phyloP scores from a whole-genome alignment of 2,888 invertebrate species.

The Xanthia togata region DNA sequence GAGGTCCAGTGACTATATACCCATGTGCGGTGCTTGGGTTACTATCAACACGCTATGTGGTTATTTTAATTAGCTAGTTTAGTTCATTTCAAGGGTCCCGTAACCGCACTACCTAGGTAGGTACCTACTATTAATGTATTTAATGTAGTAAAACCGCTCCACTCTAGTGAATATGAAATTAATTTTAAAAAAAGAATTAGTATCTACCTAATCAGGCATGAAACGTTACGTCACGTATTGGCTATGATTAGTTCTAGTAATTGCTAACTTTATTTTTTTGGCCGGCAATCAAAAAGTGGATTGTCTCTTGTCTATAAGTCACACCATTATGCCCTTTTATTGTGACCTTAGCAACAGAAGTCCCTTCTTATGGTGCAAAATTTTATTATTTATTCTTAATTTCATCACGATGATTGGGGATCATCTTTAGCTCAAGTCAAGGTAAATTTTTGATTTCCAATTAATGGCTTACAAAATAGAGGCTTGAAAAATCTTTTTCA shows the following conservation, averaged over 20 bases:
- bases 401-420: neutral
- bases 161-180: neutral
- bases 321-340: neutral
- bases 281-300: neutral
- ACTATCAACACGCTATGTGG: neutral
- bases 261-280: neutral
- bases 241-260: neutral
- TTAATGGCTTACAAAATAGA: no score
- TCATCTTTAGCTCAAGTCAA: neutral
- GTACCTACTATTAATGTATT: neutral
- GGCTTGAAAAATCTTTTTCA: no score
- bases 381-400: neutral
- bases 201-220: neutral
- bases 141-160: conserved; percentile 17
- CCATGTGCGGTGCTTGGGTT: no score
- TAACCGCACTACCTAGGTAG: neutral
- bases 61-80: neutral
- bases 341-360: neutral
- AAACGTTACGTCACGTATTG: neutral
- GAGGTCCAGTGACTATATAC: no score
- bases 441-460: neutral
- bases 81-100: no score
- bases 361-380: no score
- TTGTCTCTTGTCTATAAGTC: neutral
- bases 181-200: no score